A percentile compares a stretch with the other conserved stretches of the same genome.
These are phyloP conservation scores for Hydrotaea cyrtoneurina DNA, from an alignment of 2,888 invertebrate species.

Conservation along the genomic window DNA sequence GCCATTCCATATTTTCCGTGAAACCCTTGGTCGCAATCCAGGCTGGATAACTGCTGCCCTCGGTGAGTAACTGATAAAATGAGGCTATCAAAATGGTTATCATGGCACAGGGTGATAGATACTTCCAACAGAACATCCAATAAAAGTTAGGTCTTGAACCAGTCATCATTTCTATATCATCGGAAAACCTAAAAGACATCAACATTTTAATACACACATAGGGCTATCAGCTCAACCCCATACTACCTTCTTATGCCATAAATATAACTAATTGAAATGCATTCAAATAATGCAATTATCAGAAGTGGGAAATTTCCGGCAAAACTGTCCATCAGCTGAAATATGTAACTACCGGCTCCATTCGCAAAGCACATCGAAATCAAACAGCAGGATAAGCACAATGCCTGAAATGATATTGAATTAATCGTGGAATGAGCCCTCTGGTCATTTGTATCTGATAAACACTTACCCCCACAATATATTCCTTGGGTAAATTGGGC, in stretches of 20 bases:
- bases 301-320: conserved; percentile 95
- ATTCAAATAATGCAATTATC: conserved; percentile 96
- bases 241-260: conserved; percentile 92
- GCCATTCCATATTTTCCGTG: conserved; percentile 91
- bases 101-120: conserved; percentile 94
- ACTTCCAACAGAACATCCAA: conserved; percentile 97
- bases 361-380: conserved; percentile 96
- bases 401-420: conserved; percentile 72
- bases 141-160: conserved; percentile 93
- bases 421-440: not conserved
- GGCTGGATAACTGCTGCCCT: conserved; percentile 92
- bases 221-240: not conserved
- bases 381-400: conserved; percentile 90
- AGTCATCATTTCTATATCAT: conserved; percentile 97
- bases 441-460: not conserved
- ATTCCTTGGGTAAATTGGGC: conserved; percentile 94
- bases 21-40: conserved; percentile 89
- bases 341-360: conserved; percentile 96
- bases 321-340: conserved; percentile 95
- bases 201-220: not conserved
- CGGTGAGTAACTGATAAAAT: conserved; percentile 88
- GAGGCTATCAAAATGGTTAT: conserved; percentile 91
- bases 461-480: conserved; percentile 86
- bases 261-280: conserved; percentile 95
- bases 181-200: conserved; percentile 86